Evolutionary conservation across 2,797 vertebrate species (phyloP), one percentile per base, ranked within the genome.

Genomic region (Heterohyrax brucei): DNA sequence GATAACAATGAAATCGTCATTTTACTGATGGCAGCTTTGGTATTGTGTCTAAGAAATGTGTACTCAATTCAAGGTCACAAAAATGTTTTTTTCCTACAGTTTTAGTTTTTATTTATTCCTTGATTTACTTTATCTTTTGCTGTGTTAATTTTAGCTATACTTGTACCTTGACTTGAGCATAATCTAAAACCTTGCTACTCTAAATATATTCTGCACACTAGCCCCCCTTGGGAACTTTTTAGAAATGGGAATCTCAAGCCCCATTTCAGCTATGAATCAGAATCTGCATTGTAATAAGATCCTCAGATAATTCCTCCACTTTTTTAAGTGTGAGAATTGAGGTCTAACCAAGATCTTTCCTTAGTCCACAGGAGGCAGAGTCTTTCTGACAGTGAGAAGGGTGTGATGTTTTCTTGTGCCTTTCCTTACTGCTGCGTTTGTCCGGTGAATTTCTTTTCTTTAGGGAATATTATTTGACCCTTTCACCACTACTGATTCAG

Each of bases 251-350:
- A 26, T 59, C 30, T 76, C 2, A 89, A 5, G 16, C 8, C 19
- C 10, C 18, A 26, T 2, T 75, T 72, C 30, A 50, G 4, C 48
- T 5, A 6, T 61, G 53, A 89, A 50, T 87, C 50, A 82, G 30
- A 95, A 91, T 59, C 46, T 77, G 12, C 26, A 44, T 75, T 76
- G 72, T 87, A 72, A 89, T 33, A 53, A 79, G 64, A 80, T 26
- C 8, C 6, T 7, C 26, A 50, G 22, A 50, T 78, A 19, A 76
- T n/a, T 28, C 12, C 33, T 64, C 10, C 26, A 3, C 3, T 2
- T 7, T 30, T 61, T 59, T 26, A 70, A n/a, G 10, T 30, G 13
- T 83, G 19, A 77, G 76, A 61, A 44, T 10, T 21, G 24, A 84
- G 70, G 18, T 73, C 6, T 81, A 13, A 80, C 39, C 39, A 66